Percentiles rank a stretch among this genome's conserved stretches.
Evolutionary conservation across 2,113 vertebrate genomes (phyloP).

Genomic region (Ramphastos sulfuratus): DNA sequence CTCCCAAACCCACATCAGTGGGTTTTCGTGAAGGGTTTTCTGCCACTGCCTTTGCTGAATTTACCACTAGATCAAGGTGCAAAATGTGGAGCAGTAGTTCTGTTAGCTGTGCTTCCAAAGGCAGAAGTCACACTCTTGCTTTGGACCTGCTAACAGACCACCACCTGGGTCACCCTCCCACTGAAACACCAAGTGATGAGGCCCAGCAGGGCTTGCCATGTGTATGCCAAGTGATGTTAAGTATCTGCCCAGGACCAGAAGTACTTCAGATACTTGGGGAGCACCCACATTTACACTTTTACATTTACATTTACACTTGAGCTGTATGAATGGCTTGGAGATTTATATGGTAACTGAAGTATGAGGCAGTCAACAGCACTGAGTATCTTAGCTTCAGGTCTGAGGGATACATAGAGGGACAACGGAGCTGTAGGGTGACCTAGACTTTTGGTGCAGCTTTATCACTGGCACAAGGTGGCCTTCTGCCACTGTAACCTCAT

Average conservation of each 20-base stretch:
- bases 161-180: neutral
- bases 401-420: neutral
- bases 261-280: neutral
- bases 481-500: neutral
- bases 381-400: neutral
- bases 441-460: neutral
- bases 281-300: neutral
- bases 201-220: neutral
- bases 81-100: neutral
- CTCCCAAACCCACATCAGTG: too few species aligned
- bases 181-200: neutral
- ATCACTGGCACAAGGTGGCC: constrained; percentile 8
- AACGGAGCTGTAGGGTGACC: constrained; percentile 5
- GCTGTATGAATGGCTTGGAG: neutral
- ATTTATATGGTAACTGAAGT: neutral
- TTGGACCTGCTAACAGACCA: neutral
- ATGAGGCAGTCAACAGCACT: neutral
- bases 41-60: neutral
- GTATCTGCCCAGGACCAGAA: neutral
- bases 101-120: neutral
- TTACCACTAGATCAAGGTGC: neutral
- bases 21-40: neutral
- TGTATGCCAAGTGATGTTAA: neutral
- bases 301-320: neutral
- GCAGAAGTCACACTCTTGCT: neutral